Base-by-base conservation (phyloP, 2,888 invertebrate species). In the Cynaeus angustus region DNA sequence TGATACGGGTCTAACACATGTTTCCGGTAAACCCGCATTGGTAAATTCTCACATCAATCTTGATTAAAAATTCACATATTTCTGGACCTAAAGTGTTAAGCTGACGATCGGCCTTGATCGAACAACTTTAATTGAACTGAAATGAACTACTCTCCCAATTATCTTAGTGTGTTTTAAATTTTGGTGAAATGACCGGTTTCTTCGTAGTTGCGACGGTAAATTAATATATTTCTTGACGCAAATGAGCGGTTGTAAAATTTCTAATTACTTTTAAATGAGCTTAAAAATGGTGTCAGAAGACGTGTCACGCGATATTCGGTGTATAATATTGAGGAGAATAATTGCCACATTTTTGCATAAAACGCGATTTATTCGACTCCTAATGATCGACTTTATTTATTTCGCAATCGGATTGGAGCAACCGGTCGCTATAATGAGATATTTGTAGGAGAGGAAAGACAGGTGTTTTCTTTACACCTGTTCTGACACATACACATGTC, bases 401-500 rank as follows among this genome's bases (percentile, higher is more conserved):
- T 65, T 66, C 48, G 46, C 66, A 48, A 55, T 55, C 58, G n/a
- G 58, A 58, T 55, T 43, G 58, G 41, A 59, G 52, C 48, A 67
- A 67, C 58, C 58, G 66, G 59, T 67, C 52, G 48, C 43, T 67
- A 52, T 64, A 67, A 67, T 67, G 66, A 67, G 66, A 67, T 67
- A 67, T 67, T 67, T 67, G 66, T 67, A 67, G 66, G 66, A 74
- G 73, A 74, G 56, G 58, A 70, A 56, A 71, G 77, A 75, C 79
- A 79, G 79, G 79, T 79, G 79, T 72, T 58, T 61, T 72, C 71
- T 74, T 77, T 74, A 78, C 79, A 79, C 78, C 79, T 79, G 79
- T 78, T 75, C 77, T 75, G 77, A 78, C 77, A 77, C 72, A 67
- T 78, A 78, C 78, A 78, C 75, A 77, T 78, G 78, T 77, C 78